Evolutionary conservation across 2,797 vertebrate genomes (phyloP).

Genomic region (Cottoperca gobio): DNA sequence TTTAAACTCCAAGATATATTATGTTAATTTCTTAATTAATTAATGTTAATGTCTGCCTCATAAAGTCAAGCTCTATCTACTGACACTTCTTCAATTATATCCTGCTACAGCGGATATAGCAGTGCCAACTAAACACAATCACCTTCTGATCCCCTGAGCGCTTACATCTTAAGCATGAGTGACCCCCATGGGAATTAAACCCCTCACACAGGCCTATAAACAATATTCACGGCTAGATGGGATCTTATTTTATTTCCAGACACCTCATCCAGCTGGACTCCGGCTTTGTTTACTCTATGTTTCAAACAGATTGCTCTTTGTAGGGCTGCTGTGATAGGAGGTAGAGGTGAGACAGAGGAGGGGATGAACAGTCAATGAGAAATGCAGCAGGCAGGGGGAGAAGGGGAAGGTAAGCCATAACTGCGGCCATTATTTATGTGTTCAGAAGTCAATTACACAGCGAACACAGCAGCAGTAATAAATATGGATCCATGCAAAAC

Average conservation of each 20-base stretch:
- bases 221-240: slow-evolving; percentile 25
- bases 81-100: background rate
- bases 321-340: slow-evolving; percentile 7
- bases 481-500: slow-evolving; percentile 58
- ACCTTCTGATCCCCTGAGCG: slow-evolving; percentile 4
- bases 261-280: slow-evolving; percentile 25
- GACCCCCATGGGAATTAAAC: slow-evolving; percentile 3
- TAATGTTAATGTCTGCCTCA: background rate
- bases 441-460: slow-evolving; percentile 61
- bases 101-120: background rate
- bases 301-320: slow-evolving; percentile 41
- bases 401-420: slow-evolving; percentile 2
- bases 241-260: slow-evolving; percentile 35
- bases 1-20: too few relatives aligned
- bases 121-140: slow-evolving; percentile 2
- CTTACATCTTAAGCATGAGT: slow-evolving; percentile 23
- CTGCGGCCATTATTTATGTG: slow-evolving; percentile 61
- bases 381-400: background rate
- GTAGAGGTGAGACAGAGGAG: slow-evolving; percentile 17
- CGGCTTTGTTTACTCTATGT: slow-evolving; percentile 30
- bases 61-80: background rate
- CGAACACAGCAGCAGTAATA: slow-evolving; percentile 45
- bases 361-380: background rate
- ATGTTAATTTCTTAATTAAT: background rate
- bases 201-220: slow-evolving; percentile 6